Conservation (phyloP, 1,140 invertebrate genomes). For the Prorops nasuta region DNA sequence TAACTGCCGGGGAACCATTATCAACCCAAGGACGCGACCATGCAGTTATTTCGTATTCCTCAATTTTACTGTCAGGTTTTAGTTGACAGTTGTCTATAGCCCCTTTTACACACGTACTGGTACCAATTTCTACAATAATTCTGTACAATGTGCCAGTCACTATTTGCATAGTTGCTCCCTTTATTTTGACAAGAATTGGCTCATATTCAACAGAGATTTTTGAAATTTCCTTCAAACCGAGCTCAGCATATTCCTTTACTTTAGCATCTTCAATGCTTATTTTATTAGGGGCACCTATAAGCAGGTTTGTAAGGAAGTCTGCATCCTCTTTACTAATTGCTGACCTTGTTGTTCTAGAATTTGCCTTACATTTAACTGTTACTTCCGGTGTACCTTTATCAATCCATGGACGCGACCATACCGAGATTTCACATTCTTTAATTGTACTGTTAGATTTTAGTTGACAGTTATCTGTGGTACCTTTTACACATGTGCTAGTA, state of each 20-base stretch:
- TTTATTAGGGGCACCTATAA: slow-evolving; percentile 22
- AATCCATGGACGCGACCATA: slow-evolving; percentile 65
- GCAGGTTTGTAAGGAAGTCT: background rate
- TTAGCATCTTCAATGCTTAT: slow-evolving; percentile 37
- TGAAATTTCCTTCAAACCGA: slow-evolving; percentile 44
- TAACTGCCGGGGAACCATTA: slow-evolving; percentile 51
- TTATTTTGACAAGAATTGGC: slow-evolving; percentile 43
- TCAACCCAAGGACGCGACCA: slow-evolving; percentile 65
- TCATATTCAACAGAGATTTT: slow-evolving; percentile 40
- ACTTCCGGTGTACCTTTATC: slow-evolving; percentile 53
- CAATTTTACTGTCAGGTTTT: slow-evolving; percentile 26
- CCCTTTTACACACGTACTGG: slow-evolving; percentile 54
- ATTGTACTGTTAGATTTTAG: slow-evolving; percentile 29
- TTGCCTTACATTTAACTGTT: slow-evolving; percentile 55
- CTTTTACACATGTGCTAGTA: slow-evolving; percentile 54
- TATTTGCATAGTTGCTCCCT: slow-evolving; percentile 43
- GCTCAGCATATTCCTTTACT: slow-evolving; percentile 38
- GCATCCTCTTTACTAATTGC: too few species aligned
- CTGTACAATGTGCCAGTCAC: slow-evolving; percentile 53
- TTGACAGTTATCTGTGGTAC: slow-evolving; percentile 32
- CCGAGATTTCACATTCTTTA: slow-evolving; percentile 55
- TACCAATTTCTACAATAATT: slow-evolving; percentile 53
- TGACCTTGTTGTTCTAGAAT: too few species aligned
- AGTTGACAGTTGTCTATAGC: slow-evolving; percentile 32
- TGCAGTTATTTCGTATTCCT: slow-evolving; percentile 57